Base-by-base conservation (phyloP, 1,140 invertebrate genomes). In the Rhysida immarginata region DNA sequence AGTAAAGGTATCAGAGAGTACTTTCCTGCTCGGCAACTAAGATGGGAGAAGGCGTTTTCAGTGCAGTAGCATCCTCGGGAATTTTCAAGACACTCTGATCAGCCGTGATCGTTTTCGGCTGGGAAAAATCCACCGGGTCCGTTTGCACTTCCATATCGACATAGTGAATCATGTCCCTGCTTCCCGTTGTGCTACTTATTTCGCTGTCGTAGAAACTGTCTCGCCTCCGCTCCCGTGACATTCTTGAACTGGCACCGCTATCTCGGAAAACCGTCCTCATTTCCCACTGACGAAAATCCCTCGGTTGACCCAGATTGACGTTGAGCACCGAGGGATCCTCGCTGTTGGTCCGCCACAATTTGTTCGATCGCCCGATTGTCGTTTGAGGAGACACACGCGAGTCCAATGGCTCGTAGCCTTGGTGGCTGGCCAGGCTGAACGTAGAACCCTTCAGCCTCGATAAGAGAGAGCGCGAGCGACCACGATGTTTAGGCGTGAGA, bases 361-460 rank as follows among this genome's bases (percentile, higher is more conserved):
- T 16, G 44, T 3, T 3, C 5, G 16, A 13, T 11, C 44, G 8
- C 44, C 44, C 44, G 5, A 16, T 21, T 49, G 26, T 13, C 5
- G 24, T 42, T n/a, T 24, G 21, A 14, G 51, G 21, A 21, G 18
- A n/a, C 24, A 52, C 56, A 3, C 21, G 48, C 2, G 52, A 43
- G 26, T 57, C 52, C 16, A 61, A 29, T 1, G 53, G 59, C 26
- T 61, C 60, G 25, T 61, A 61, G 49, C 60, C 60, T 13, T 60
- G 54, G 20, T 55, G 52, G 1, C 45, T 26, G 2, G 55, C 60
- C 3, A 61, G 42, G 24, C 55, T 57, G 49, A 61, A 61, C 14
- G 60, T 54, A 11, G 60, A 61, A 5, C 56, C 56, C 26, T 51
- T 27, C 26, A 61, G 42, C 29, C 58, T 58, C 16, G 26, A 46